Base-by-base conservation (phyloP, 2,888 invertebrate species). In the Eupeodes luniger region DNA sequence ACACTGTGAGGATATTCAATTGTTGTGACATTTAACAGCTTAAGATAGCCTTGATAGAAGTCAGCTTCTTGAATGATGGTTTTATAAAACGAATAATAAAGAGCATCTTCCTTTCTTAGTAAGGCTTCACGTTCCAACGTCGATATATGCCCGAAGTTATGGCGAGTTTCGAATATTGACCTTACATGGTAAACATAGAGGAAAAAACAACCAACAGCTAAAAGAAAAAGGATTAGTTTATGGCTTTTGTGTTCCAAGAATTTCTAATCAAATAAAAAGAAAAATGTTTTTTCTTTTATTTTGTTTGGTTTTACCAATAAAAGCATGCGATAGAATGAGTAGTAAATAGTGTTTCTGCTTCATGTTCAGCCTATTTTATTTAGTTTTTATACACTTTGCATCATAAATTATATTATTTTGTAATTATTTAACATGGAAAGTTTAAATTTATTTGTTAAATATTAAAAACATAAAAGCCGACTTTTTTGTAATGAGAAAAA, bases 11-110 rank as follows among this genome's bases (percentile, higher is more conserved):
- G 98, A 92, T 96, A 96, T 92, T 98, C 97, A 0, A 98, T 97
- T 34, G 96, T 93, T 90, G 96, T 96, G 91, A 98, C 97, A 86
- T 96, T 95, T 92, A 96, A 95, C 0, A 96, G 91, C 89, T 95
- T 94, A 0, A 95, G 92, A 67, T 97, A 94, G 0, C 97, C 97
- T 0, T 95, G 92, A 91, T 93, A 90, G 92, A 96, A 93, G 91
- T 95, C 93, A 19, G 95, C 94, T 85, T 97, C 94, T 87, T 96
- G 96, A 0, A 96, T 95, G 66, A 98, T 94, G 0, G 96, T 96
- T 92, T 98, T 98, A 93, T 96, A 98, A 92, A 97, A 98, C 0
- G 97, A 97, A 92, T 97, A 98, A 92, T 98, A 98, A 91, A 98
- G 95, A 0, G 98, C 98, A 96, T 97, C 97, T 94, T 98, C 98